Evolutionary conservation across 2,797 vertebrate species (phyloP), one percentile per base, ranked within the genome.

Genomic region (Xenentodon cancila): DNA sequence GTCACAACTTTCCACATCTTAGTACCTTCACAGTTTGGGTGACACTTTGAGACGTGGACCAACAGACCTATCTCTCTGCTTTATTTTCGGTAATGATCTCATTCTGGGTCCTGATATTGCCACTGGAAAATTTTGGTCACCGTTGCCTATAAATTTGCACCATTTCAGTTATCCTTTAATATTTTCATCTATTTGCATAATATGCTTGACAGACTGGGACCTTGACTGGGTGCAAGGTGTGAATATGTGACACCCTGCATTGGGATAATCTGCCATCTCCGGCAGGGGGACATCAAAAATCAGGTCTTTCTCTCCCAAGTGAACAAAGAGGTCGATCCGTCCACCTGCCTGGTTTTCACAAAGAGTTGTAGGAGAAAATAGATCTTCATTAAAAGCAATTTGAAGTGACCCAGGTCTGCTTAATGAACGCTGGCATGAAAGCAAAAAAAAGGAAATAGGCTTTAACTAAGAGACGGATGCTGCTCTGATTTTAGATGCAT

Each of bases 351-450:
- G 21, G 53, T 64, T 71, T 32, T 64, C 40, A n/a, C 51, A 4
- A 57, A 69, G 55, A 53, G 70, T 21, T 65, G 59, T 43, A 64
- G 68, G 77, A 12, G 11, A 71, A 79, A 75, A 73, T 25, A 72
- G 34, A 80, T 77, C 48, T 44, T 64, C 57, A 57, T 65, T 19
- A 20, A 50, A 59, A 17, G 5, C 42, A 50, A 60, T 58, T 64
- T 63, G 20, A 77, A 78, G 67, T 70, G 81, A 50, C 71, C 75
- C 75, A 72, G 71, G 22, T 21, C 51, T 22, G 57, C 49, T 57
- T 76, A 82, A 85, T 71, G 47, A 77, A 77, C 1, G 11, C 44
- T 18, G 56, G 44, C 64, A 68, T 73, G 53, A 88, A 86, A 80
- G 80, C 68, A 43, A 43, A 30, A 8, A 8, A 77, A 40, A 59